Evolutionary conservation across 1,140 invertebrate genomes (phyloP), one percentile per base, ranked within the genome.

Genomic region (Pinna nobilis): DNA sequence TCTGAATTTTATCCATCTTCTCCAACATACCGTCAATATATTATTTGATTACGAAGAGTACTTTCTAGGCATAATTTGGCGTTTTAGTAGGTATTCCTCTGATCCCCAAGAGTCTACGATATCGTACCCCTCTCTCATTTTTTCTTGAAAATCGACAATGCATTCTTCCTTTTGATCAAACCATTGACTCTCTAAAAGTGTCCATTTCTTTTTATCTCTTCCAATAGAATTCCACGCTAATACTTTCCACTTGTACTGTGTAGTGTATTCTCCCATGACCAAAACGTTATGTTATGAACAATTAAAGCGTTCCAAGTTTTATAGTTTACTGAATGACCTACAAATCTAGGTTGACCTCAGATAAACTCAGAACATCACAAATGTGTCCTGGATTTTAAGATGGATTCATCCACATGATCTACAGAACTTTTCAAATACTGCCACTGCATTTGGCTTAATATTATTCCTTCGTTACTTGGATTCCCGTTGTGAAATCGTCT

Each of bases 171-270:
- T 60, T 60, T 60, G 32, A 32, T 60, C 57, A 60, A 60, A 60
- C 57, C 57, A 60, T 35, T 60, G 25, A 15, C 57, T 60, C 57
- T 60, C 57, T 60, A 60, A 60, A 39, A 60, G 57, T 60, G 57
- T 60, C 57, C 57, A 60, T 60, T 60, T 60, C 15, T 60, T 60
- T 23, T 32, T 32, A 35, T 60, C 57, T 60, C 33, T 60, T 60
- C 57, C 23, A 60, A 60, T 60, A 23, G 30, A 60, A 23, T 60
- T 60, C 57, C 57, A 60, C 25, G 33, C 57, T 60, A 60, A 32
- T n/a, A 60, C 57, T 60, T 60, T 60, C 57, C 57, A 60, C 33
- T 60, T 60, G 30, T 60, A 60, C 33, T 60, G 57, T 32, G 57
- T 60, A 60, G 23, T 28, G 33, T 60, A 18, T 60, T 60, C 32